phyloP scores from a whole-genome alignment of 1,140 invertebrate species.

The Bursaphelenchus mucronatus region DNA sequence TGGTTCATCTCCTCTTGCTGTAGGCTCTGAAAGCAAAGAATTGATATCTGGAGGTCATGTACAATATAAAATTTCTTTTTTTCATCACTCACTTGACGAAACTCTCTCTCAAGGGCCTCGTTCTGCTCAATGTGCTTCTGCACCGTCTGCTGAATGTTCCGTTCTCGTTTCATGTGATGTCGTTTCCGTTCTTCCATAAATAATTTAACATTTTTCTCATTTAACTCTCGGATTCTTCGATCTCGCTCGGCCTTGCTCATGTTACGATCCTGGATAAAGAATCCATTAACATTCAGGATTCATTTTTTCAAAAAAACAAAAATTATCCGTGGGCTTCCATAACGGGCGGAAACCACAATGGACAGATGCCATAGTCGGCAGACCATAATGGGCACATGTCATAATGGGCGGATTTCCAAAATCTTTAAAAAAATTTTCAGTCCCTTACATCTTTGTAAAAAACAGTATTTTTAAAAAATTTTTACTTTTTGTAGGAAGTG shows the following conservation, averaged over 20 bases:
- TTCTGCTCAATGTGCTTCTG: slow-evolving; percentile 84
- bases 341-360: too few species aligned
- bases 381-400: too few species aligned
- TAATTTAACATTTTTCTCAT: slow-evolving; percentile 97
- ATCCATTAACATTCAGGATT: neutral
- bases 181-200: slow-evolving; percentile 92
- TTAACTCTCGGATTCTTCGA: slow-evolving; percentile 77
- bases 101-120: slow-evolving; percentile 81
- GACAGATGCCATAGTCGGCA: too few species aligned
- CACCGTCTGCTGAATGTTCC: slow-evolving; percentile 87
- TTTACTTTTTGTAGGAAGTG: too few species aligned
- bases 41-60: slow-evolving; percentile 6
- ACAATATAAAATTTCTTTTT: neutral
- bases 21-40: slow-evolving; percentile 32
- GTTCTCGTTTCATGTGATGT: slow-evolving; percentile 76
- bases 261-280: slow-evolving; percentile 75
- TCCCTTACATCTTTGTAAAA: too few species aligned
- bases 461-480: too few species aligned
- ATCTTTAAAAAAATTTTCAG: too few species aligned
- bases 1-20: slow-evolving; percentile 57
- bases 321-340: slow-evolving; percentile 1
- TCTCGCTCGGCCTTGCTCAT: slow-evolving; percentile 95
- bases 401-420: too few species aligned
- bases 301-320: slow-evolving; percentile 3
- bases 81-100: slow-evolving; percentile 72